phyloP scores from a whole-genome alignment of 2,888 invertebrate species.

The Cordilura impudica region DNA sequence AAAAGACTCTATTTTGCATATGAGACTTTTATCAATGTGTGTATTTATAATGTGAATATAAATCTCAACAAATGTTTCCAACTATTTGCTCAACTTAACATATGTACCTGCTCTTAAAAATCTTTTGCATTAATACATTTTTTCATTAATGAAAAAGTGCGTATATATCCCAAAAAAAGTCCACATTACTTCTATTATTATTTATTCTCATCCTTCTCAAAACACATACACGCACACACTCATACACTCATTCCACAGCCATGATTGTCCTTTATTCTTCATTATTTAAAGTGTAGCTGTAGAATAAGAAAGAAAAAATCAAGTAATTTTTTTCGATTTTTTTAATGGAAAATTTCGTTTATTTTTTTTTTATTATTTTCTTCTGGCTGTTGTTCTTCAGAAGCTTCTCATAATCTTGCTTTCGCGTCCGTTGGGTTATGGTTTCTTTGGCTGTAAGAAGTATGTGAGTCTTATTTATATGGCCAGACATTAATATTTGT shows the following conservation, averaged over 20 bases:
- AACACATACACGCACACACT: background rate
- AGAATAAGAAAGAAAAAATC: constrained; percentile 15
- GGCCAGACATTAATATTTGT: constrained; percentile 54
- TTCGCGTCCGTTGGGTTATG: constrained; percentile 1
- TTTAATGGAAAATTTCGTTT: constrained; percentile 48
- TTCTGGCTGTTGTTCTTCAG: constrained; percentile 11
- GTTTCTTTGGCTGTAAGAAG: background rate
- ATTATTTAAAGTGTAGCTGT: constrained; percentile 32
- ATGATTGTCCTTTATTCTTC: constrained; percentile 30
- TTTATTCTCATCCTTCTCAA: constrained; percentile 22
- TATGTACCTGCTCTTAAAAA: background rate
- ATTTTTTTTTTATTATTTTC: constrained; percentile 25
- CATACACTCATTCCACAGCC: constrained; percentile 6
- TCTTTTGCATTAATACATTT: background rate
- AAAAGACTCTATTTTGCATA: no score
- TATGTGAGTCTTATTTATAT: constrained; percentile 4
- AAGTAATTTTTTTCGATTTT: constrained; percentile 25
- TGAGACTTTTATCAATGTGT: no score
- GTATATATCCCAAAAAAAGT: constrained; percentile 42
- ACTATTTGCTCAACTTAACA: background rate
- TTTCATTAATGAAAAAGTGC: constrained; percentile 51
- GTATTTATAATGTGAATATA: no score
- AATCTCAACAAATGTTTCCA: no score
- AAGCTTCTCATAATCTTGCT: constrained; percentile 9
- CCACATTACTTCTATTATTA: constrained; percentile 49